phyloP scores from a whole-genome alignment of 2,888 invertebrate species.

The Callosobruchus maculatus region DNA sequence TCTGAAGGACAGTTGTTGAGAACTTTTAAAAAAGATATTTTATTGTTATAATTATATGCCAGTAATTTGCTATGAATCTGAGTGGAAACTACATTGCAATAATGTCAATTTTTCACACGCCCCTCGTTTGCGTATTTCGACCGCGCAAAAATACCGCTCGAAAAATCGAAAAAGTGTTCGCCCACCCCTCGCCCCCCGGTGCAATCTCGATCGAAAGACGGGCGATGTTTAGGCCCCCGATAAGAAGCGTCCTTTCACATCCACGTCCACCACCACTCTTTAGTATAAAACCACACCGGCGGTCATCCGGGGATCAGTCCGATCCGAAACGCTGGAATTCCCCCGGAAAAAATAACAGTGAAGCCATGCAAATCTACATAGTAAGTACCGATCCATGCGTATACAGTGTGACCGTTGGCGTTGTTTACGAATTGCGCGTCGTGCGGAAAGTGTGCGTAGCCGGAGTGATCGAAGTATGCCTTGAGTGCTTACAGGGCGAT shows the following conservation, averaged over 20 bases:
- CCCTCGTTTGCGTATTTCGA: no score
- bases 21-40: no score
- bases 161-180: not conserved
- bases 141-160: no score
- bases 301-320: slow-evolving; percentile 5
- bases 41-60: no score
- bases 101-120: no score
- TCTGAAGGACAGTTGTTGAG: no score
- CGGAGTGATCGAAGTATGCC: not conserved
- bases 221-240: not conserved
- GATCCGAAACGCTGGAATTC: slow-evolving; percentile 6
- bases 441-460: slow-evolving; percentile 5
- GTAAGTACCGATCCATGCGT: slow-evolving; percentile 30
- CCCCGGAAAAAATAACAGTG: slow-evolving; percentile 6
- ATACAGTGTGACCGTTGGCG: not conserved
- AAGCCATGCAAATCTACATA: slow-evolving; percentile 28
- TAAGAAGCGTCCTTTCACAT: not conserved
- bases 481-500: no score
- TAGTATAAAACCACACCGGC: not conserved
- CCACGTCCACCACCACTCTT: not conserved
- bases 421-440: not conserved
- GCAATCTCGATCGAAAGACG: not conserved
- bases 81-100: no score
- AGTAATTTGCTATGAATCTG: no score
- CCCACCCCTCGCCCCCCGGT: not conserved